Evolutionary conservation across 2,888 invertebrate genomes (phyloP).

Genomic region (Pseudococcus viburni): DNA sequence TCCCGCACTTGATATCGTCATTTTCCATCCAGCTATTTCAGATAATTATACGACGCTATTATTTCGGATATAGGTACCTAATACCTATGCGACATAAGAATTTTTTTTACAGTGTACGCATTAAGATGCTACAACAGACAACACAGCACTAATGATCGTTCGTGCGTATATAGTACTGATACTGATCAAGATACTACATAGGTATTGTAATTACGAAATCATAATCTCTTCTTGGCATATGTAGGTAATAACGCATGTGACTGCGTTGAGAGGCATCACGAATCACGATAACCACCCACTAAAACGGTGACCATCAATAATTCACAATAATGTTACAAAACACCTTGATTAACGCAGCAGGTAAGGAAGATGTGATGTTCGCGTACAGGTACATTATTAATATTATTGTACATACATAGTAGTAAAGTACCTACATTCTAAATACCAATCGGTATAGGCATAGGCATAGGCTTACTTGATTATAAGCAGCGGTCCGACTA

Average conservation of each 20-base stretch:
- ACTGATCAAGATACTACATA: no score
- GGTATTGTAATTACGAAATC: background rate
- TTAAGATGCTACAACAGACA: no score
- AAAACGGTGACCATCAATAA: background rate
- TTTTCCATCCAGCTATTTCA: no score
- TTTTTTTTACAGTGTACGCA: no score
- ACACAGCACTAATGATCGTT: no score
- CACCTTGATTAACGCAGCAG: background rate
- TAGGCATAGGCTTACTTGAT: conserved; percentile 75
- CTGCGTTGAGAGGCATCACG: background rate
- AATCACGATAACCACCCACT: background rate
- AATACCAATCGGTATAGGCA: background rate
- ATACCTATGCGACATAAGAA: no score
- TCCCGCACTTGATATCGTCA: no score
- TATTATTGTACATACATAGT: no score
- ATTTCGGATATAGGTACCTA: no score
- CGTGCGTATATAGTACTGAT: no score
- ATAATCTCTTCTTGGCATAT: background rate
- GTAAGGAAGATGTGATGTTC: background rate
- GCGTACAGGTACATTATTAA: background rate
- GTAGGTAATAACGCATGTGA: background rate
- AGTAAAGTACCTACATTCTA: no score
- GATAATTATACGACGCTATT: no score
- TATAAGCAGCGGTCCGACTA: conserved; percentile 81
- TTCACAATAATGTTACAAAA: background rate